Conservation (phyloP, 1,140 invertebrate species). For the Mycetomoellerius zeteki region DNA sequence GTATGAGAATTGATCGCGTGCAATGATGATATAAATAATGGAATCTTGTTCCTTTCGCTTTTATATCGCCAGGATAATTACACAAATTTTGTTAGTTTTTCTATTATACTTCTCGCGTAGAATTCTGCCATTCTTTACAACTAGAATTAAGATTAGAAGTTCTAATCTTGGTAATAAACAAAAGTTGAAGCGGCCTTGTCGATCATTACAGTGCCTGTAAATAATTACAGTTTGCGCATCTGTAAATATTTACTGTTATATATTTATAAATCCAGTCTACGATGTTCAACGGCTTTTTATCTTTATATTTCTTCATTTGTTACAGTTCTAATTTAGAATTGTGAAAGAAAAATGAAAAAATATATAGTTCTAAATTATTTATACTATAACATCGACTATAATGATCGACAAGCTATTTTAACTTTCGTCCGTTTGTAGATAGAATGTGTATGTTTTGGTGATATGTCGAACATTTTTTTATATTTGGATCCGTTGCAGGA, state of each 20-base stretch:
- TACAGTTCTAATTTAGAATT: too few species aligned
- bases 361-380: neutral
- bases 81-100: neutral
- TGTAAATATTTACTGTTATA: conserved; percentile 9
- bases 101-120: neutral
- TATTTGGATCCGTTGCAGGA: conserved; percentile 37
- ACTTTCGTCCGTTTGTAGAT: conserved; percentile 19
- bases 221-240: neutral
- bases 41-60: conserved; percentile 31
- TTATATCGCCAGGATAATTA: conserved; percentile 5
- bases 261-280: conserved; percentile 23
- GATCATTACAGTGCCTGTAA: conserved; percentile 19
- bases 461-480: conserved; percentile 21
- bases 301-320: too few species aligned
- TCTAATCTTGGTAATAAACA: neutral
- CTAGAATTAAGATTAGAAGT: neutral
- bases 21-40: conserved; percentile 32
- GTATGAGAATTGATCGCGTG: conserved; percentile 25
- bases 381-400: too few species aligned
- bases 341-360: too few species aligned
- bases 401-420: conserved; percentile 30
- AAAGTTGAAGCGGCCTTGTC: conserved; percentile 36
- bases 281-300: too few species aligned
- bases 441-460: conserved; percentile 16
- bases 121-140: neutral